These are phyloP conservation scores for Prinia subflava DNA, from an alignment of 2,113 vertebrate species.

Conservation along the genomic window DNA sequence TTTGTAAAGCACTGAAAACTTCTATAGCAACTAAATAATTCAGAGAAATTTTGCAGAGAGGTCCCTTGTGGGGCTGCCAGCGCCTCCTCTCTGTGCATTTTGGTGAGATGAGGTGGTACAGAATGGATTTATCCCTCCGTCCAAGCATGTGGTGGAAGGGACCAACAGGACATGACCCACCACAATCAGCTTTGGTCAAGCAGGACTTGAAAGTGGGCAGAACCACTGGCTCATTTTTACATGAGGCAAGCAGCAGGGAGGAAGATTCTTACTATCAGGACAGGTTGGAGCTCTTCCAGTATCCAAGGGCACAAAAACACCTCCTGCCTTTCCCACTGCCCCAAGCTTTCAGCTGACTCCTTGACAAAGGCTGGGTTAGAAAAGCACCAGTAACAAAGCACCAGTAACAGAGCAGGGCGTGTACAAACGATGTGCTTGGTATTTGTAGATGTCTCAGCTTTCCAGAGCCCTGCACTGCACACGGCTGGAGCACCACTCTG, in stretches of 20 bases:
- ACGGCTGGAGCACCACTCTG: neutral
- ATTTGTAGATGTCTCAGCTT: neutral
- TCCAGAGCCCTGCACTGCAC: neutral
- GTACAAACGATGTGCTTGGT: neutral
- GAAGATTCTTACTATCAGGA: neutral
- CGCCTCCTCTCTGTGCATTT: neutral
- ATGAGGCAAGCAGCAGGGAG: neutral
- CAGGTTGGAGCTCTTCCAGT: neutral
- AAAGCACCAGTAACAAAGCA: neutral
- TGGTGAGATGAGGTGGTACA: rapidly evolving
- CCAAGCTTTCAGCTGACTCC: neutral
- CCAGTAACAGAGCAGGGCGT: too few relatives aligned
- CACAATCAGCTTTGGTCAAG: neutral
- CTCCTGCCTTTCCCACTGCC: neutral
- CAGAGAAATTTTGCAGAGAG: neutral
- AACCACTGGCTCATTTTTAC: neutral
- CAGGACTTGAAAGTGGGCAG: neutral
- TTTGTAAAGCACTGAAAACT: neutral
- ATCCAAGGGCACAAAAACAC: neutral
- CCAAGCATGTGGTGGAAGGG: neutral
- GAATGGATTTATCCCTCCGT: neutral
- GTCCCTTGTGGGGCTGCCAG: neutral
- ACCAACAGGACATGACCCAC: neutral
- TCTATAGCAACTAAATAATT: neutral
- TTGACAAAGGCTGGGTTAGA: neutral